A percentile compares a stretch with the other conserved stretches of the same genome.
Conservation (phyloP, 2,797 vertebrate genomes). For the Mallotus villosus region DNA sequence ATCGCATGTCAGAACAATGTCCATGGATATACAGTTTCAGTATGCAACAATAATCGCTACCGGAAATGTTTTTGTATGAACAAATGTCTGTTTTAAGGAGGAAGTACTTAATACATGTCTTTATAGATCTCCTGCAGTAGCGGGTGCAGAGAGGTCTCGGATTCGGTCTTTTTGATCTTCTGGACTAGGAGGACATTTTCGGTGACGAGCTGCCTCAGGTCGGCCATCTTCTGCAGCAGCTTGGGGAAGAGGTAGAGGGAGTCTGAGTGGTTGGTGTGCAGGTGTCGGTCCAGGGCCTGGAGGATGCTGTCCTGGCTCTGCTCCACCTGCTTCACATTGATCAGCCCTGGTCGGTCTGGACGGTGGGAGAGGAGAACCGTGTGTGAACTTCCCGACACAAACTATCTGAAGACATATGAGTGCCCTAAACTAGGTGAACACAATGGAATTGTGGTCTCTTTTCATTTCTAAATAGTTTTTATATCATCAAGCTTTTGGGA, state of each 20-base stretch:
- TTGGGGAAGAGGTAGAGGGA: constrained; percentile 97
- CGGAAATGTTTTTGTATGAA: constrained; percentile 17
- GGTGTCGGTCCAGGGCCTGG: constrained; percentile 90
- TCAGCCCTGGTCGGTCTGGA: constrained; percentile 94
- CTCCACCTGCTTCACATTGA: constrained; percentile 95
- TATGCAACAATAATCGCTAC: constrained; percentile 70
- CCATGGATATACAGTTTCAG: constrained; percentile 54
- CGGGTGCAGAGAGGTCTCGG: constrained; percentile 93
- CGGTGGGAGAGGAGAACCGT: neutral
- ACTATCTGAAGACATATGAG: neutral
- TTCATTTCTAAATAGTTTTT: no score
- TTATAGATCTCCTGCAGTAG: constrained; percentile 99
- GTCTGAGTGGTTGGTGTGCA: constrained; percentile 93
- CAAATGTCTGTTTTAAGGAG: constrained; percentile 42
- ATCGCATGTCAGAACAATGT: constrained; percentile 19
- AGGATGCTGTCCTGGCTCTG: constrained; percentile 96
- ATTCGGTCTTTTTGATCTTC: constrained; percentile 98
- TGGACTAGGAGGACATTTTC: constrained; percentile 96
- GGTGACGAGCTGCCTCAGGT: constrained; percentile 95
- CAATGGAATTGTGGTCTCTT: neutral
- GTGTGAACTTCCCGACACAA: neutral
- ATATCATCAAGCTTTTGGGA: neutral
- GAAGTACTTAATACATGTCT: constrained; percentile 92
- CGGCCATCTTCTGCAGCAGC: constrained; percentile 99
- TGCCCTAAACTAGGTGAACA: neutral